phyloP scores from a whole-genome alignment of 35 echinoderm and acorn worm genomes.

The Diadema setosum region DNA sequence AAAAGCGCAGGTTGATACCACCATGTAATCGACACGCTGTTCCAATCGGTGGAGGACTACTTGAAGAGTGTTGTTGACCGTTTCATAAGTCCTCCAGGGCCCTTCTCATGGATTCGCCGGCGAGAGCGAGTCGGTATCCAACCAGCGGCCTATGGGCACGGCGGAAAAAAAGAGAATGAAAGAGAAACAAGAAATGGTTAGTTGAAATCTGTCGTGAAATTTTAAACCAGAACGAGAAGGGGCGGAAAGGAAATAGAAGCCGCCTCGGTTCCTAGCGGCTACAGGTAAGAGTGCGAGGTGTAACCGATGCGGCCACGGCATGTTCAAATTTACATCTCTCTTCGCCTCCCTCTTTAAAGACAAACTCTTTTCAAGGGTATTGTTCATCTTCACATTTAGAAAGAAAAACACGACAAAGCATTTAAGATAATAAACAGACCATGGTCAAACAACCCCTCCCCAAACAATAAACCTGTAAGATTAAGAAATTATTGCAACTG shows the following conservation, averaged over 20 bases:
- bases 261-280: neutral
- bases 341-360: no score
- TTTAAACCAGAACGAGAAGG: neutral
- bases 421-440: no score
- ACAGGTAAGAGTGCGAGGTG: neutral
- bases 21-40: neutral
- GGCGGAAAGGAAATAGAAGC: neutral
- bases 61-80: neutral
- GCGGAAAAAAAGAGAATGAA: neutral
- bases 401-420: no score
- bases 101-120: neutral
- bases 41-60: neutral
- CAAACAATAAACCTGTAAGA: no score
- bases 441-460: no score
- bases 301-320: neutral
- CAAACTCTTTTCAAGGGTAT: no score
- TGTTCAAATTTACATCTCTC: neutral
- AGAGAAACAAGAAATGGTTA: neutral
- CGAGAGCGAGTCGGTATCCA: neutral
- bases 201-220: slow-evolving; percentile 7
- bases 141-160: neutral
- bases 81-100: neutral
- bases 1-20: neutral
- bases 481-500: no score
- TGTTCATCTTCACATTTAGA: no score